Evolutionary conservation across 2,888 invertebrate species (phyloP).

Genomic region (Melieria omissa): DNA sequence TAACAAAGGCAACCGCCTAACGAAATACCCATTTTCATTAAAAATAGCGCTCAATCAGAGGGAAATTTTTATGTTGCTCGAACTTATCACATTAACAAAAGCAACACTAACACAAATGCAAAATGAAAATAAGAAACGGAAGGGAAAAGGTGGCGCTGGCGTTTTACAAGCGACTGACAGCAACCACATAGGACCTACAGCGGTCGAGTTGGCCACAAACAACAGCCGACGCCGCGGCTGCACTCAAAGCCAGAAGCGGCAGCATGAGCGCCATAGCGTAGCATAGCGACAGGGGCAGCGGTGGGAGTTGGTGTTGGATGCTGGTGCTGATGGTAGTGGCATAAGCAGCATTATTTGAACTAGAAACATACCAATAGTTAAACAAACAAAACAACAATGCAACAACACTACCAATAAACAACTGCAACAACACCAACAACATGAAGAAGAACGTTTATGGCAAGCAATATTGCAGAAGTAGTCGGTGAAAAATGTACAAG

Average conservation of each 20-base stretch:
- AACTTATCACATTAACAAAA: conserved; percentile 45
- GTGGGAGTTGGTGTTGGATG: too few relatives aligned
- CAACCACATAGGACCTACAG: conserved; percentile 12
- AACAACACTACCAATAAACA: conserved; percentile 3
- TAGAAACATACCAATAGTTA: conserved; percentile 24
- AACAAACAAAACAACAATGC: conserved; percentile 7
- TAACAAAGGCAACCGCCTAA: too few relatives aligned
- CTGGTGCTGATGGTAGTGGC: too few relatives aligned
- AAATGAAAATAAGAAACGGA: conserved; percentile 1
- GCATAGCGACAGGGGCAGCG: too few relatives aligned
- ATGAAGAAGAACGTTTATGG: neutral
- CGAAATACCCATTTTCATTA: neutral
- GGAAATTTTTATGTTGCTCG: conserved; percentile 40
- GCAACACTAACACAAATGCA: conserved; percentile 43
- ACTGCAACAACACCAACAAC: conserved; percentile 28
- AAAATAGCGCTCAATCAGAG: conserved; percentile 32
- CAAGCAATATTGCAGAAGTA: neutral
- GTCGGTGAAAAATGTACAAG: neutral
- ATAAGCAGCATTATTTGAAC: conserved; percentile 26
- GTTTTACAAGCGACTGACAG: conserved; percentile 23
- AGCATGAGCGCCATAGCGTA: too few relatives aligned
- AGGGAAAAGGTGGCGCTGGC: conserved; percentile 16
- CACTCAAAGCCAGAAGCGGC: too few relatives aligned
- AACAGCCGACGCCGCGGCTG: too few relatives aligned
- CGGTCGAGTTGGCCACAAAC: neutral